These are phyloP conservation scores for Pseudachorutes palmiensis DNA, from an alignment of 1,140 invertebrate species.

Conservation along the genomic window DNA sequence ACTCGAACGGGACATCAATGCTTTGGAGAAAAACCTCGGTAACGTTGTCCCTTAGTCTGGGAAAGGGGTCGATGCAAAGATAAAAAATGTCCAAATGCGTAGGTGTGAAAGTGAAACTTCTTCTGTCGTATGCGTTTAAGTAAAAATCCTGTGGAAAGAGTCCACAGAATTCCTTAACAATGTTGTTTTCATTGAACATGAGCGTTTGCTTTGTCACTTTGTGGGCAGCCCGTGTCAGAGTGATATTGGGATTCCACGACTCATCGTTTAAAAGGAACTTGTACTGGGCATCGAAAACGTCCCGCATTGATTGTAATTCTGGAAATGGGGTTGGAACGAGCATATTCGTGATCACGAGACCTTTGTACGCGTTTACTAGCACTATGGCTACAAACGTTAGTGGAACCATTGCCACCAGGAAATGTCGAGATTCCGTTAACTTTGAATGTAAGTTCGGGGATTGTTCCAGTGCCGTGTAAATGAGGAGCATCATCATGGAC, in stretches of 20 bases:
- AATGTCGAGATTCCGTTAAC: not conserved
- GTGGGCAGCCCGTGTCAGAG: too few species aligned
- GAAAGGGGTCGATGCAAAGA: not conserved
- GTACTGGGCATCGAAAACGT: not conserved
- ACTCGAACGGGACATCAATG: not conserved
- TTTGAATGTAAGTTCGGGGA: not conserved
- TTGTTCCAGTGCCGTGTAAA: not conserved
- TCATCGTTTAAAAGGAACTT: not conserved
- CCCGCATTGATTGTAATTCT: not conserved
- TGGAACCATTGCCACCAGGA: not conserved
- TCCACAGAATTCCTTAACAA: not conserved
- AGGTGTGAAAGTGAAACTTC: not conserved
- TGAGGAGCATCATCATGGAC: too few species aligned
- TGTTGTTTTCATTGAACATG: too few species aligned
- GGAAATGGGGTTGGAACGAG: not conserved
- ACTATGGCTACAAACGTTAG: not conserved
- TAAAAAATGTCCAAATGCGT: not conserved
- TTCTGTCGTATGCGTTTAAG: not conserved
- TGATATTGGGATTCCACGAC: not conserved
- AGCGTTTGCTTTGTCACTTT: too few species aligned
- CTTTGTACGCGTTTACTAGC: not conserved
- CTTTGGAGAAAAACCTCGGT: not conserved
- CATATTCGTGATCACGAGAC: not conserved
- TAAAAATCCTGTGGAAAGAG: not conserved
- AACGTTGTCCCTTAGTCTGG: not conserved